phyloP scores from a whole-genome alignment of 2,888 invertebrate genomes.

The Diarsia mendica region DNA sequence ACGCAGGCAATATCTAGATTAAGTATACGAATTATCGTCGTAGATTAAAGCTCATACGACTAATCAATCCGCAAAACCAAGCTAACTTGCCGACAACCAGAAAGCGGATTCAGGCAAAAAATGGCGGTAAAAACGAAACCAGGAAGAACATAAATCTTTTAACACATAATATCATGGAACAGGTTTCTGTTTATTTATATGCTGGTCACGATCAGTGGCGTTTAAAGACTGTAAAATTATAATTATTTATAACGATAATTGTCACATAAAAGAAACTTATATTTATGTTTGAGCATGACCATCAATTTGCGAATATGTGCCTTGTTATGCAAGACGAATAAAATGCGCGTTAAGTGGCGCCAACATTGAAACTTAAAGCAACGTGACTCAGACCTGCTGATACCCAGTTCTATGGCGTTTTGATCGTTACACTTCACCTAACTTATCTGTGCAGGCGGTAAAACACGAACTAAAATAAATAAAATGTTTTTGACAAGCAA shows the following conservation, averaged over 20 bases:
- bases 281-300: constrained; percentile 52
- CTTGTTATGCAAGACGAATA: constrained; percentile 50
- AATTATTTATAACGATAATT: constrained; percentile 55
- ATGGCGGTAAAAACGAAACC: constrained; percentile 45
- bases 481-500: neutral
- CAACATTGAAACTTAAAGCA: neutral
- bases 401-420: neutral
- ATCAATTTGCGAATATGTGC: constrained; percentile 57
- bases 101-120: constrained; percentile 48
- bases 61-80: constrained; percentile 22
- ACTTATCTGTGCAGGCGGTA: neutral
- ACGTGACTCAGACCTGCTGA: neutral
- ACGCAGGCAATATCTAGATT: neutral
- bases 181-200: constrained; percentile 50
- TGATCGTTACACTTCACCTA: neutral
- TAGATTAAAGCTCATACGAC: neutral
- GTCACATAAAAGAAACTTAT: constrained; percentile 55
- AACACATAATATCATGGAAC: constrained; percentile 42
- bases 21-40: too few species aligned
- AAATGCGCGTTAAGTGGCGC: constrained; percentile 23
- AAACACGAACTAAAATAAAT: neutral
- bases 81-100: constrained; percentile 21
- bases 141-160: constrained; percentile 59
- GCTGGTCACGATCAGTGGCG: constrained; percentile 45
- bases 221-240: constrained; percentile 56